phyloP scores from a whole-genome alignment of 2,113 vertebrate species.

The Macaca nemestrina region DNA sequence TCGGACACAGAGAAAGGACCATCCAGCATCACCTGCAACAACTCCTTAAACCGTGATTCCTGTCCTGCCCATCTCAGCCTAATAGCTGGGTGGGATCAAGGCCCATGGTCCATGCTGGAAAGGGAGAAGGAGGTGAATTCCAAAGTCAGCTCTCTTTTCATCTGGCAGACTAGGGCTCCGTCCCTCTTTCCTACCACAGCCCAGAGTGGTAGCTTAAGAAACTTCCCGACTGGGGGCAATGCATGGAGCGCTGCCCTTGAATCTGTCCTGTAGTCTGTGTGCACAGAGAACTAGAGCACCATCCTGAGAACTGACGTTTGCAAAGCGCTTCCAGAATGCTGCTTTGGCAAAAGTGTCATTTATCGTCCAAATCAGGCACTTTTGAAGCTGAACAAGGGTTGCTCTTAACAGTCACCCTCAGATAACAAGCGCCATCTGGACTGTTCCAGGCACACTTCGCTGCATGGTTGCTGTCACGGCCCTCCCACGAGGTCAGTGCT shows the following conservation, averaged over 20 bases:
- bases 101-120: background rate
- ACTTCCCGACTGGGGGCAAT: background rate
- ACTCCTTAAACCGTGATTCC: fast-evolving
- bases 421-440: background rate
- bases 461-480: fast-evolving
- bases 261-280: background rate
- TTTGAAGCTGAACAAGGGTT: background rate
- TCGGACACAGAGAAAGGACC: background rate
- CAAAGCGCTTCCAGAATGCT: fast-evolving
- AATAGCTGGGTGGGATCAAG: no score
- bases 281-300: background rate
- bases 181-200: background rate
- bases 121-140: background rate
- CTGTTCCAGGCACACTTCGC: background rate
- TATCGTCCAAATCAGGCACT: fast-evolving
- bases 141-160: background rate
- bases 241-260: fast-evolving
- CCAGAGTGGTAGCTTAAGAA: background rate
- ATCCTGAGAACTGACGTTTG: fast-evolving
- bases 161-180: background rate
- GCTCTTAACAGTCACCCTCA: background rate
- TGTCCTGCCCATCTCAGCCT: background rate
- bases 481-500: fast-evolving
- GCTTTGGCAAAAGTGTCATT: fast-evolving
- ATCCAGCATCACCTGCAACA: background rate